Base-by-base conservation (phyloP, 2,797 vertebrate genomes). In the Cyprinella venusta region DNA sequence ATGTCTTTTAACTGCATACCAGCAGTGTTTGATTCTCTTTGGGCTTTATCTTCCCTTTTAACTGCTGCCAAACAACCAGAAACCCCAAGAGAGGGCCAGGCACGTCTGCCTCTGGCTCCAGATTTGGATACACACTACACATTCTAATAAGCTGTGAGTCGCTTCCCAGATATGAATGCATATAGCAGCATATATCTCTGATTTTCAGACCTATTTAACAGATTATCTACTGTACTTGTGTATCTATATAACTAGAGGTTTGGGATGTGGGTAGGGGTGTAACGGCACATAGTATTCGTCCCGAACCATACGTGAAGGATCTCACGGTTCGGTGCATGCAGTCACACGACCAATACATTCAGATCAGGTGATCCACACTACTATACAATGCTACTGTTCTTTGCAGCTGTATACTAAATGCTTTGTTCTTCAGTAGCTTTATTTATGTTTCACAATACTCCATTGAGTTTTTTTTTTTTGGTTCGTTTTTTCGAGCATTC, bases 11-110 rank as follows among this genome's bases (percentile, higher is more conserved):
- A 54, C 80, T 69, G 63, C 54, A 72, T 83, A 88, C 82, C 85
- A 83, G 85, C 74, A 74, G 42, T 19, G 81, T 85, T 85, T 86
- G 83, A 86, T 83, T 82, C 79, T 85, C 74, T 24, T 79, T 74
- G 54, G 76, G 83, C 76, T 88, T 86, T 83, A 78, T 88, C 81
- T 85, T 85, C 42, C 56, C 85, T 86, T 85, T 83, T 81, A 85
- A 86, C 85, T 83, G 77, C 74, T 85, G 80, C 83, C 87, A 83
- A 85, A 83, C 83, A 85, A 78, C 50, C 80, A 81, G 45, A 85
- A 80, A 70, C n/a, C 69, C 56, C 59, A 69, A 70, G 69, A 70
- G 76, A 85, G 63, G 76, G 75, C 42, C 69, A 79, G 79, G 19
- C 79, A 80, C 70, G 67, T 82, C 76, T 87, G 80, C 85, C 77